A percentile compares a stretch with the other conserved stretches of the same genome.
phyloP scores from a whole-genome alignment of 2,797 vertebrate species.

The Anisognathus igniventris region DNA sequence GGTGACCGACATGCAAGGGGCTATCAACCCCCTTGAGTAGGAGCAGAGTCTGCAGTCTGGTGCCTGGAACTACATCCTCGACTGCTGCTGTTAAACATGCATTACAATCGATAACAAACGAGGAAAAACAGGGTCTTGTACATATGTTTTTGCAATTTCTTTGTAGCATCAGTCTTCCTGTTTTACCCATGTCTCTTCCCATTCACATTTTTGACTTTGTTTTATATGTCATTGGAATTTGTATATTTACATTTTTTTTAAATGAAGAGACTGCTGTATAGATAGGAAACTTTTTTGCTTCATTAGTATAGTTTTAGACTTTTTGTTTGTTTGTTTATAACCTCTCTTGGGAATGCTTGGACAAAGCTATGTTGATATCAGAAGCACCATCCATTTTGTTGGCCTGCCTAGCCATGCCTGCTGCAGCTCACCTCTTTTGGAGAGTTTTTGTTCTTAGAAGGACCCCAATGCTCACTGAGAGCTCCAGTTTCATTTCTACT shows the following conservation, averaged over 20 bases:
- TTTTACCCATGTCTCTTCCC: constrained; percentile 86
- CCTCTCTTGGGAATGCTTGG: constrained; percentile 86
- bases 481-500: constrained; percentile 71
- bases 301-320: constrained; percentile 86
- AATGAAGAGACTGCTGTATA: constrained; percentile 81
- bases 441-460: constrained; percentile 73
- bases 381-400: constrained; percentile 82
- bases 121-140: constrained; percentile 99
- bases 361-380: constrained; percentile 81
- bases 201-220: constrained; percentile 86
- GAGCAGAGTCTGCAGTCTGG: constrained; percentile 77
- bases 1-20: constrained; percentile 83
- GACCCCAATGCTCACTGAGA: constrained; percentile 63
- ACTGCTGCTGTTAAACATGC: constrained; percentile 81
- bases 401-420: constrained; percentile 74
- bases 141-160: constrained; percentile 95
- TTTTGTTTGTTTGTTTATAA: constrained; percentile 70
- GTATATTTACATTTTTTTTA: constrained; percentile 84
- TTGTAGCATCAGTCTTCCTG: constrained; percentile 98
- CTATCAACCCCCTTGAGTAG: constrained; percentile 56
- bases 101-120: constrained; percentile 80
- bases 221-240: constrained; percentile 87
- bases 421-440: constrained; percentile 67
- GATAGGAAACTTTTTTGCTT: constrained; percentile 82
- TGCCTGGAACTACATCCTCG: constrained; percentile 83